A percentile compares a stretch with the other conserved stretches of the same genome.
Evolutionary conservation across 2,797 vertebrate species (phyloP).

Genomic region (Ctenosaura bakeri): DNA sequence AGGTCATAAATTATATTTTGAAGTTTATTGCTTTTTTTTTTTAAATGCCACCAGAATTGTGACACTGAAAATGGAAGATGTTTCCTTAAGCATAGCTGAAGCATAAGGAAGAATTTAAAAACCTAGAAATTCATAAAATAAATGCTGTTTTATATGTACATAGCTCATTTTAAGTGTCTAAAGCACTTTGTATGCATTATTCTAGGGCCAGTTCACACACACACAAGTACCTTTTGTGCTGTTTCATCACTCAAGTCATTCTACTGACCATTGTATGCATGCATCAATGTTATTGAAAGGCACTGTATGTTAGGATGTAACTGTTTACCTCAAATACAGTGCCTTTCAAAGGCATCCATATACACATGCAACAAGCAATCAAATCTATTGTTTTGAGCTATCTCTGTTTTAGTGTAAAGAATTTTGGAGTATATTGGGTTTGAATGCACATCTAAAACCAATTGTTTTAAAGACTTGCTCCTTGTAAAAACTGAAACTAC

Average conservation of each 20-base stretch:
- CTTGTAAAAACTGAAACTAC: too few relatives aligned
- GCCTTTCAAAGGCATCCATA: background rate
- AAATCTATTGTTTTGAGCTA: too few relatives aligned
- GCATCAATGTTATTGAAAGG: background rate
- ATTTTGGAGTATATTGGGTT: too few relatives aligned
- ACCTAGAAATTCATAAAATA: background rate
- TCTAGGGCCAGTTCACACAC: background rate
- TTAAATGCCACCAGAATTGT: background rate
- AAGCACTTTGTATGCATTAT: background rate
- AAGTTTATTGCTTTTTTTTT: background rate
- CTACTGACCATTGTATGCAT: background rate
- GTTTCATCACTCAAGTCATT: background rate
- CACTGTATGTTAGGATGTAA: background rate
- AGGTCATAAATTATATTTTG: conserved; percentile 18
- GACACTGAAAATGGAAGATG: background rate
- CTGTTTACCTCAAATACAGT: background rate
- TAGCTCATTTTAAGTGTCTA: background rate
- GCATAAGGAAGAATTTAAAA: background rate
- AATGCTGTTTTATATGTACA: background rate
- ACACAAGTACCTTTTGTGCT: background rate
- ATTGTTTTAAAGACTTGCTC: too few relatives aligned
- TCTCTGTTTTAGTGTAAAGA: too few relatives aligned
- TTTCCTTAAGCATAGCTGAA: background rate
- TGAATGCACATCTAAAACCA: too few relatives aligned
- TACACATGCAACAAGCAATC: too few relatives aligned